phyloP scores from a whole-genome alignment of 2,888 invertebrate species.

The Rotaria macrura region DNA sequence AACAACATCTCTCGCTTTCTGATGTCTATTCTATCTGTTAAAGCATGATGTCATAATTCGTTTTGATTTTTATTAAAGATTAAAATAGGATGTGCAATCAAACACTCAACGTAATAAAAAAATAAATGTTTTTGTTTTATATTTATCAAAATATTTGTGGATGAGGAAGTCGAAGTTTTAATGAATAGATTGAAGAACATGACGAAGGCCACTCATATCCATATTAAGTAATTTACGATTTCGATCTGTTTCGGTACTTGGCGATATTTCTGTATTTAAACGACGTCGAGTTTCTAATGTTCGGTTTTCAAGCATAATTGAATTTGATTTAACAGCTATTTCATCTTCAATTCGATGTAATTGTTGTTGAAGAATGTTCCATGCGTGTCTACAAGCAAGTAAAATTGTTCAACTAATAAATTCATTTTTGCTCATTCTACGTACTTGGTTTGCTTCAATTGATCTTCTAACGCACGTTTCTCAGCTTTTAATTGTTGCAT shows the following conservation, averaged over 20 bases:
- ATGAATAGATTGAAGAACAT: neutral
- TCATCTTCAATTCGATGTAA: constrained; percentile 49
- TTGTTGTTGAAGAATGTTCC: constrained; percentile 48
- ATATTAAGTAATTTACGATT: constrained; percentile 45
- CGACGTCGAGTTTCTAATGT: constrained; percentile 47
- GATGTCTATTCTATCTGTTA: no score
- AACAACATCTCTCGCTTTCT: no score
- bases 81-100: neutral
- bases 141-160: neutral
- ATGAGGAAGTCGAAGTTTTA: neutral
- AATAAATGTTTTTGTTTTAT: neutral
- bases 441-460: neutral
- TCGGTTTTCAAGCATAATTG: constrained; percentile 47
- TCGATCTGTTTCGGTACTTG: constrained; percentile 41
- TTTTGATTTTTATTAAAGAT: neutral
- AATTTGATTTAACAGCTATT: constrained; percentile 47
- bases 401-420: neutral
- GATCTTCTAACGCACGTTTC: constrained; percentile 17
- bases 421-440: neutral
- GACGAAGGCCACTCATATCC: constrained; percentile 37
- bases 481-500: neutral
- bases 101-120: neutral
- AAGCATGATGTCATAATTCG: neutral
- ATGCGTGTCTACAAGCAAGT: constrained; percentile 42
- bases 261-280: constrained; percentile 39